These are phyloP conservation scores for Smutsia temminckii DNA, from an alignment of 2,797 vertebrate species.

Conservation along the genomic window DNA sequence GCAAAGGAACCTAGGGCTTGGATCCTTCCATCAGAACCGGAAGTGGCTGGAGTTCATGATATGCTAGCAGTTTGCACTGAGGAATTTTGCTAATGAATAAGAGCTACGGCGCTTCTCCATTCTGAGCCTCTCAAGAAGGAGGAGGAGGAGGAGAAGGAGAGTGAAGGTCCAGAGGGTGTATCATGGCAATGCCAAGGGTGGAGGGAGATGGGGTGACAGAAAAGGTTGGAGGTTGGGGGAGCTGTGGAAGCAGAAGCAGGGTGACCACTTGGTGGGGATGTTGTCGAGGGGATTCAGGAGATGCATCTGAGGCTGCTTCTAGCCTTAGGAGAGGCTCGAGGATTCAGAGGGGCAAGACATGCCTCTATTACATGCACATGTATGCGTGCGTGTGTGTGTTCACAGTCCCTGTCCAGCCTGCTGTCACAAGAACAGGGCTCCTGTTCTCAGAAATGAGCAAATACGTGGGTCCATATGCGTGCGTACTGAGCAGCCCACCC, in stretches of 20 bases:
- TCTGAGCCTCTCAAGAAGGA: neutral
- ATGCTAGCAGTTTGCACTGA: accelerated
- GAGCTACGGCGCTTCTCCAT: neutral
- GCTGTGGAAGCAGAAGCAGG: neutral
- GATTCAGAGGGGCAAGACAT: neutral
- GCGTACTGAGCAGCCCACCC: neutral
- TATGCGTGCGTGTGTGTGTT: accelerated
- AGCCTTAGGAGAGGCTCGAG: neutral
- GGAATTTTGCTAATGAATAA: neutral
- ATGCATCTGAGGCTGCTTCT: neutral
- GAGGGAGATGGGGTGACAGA: neutral
- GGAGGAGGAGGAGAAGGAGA: neutral
- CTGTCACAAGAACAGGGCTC: neutral
- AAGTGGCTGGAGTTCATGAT: accelerated
- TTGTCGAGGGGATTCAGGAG: neutral
- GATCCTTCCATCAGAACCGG: neutral
- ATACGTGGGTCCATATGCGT: accelerated
- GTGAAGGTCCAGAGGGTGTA: accelerated
- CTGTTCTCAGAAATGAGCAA: neutral
- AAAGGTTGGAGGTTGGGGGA: neutral
- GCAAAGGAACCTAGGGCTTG: too few species aligned
- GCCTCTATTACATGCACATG: too few species aligned
- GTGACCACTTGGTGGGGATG: neutral
- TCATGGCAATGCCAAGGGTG: accelerated
- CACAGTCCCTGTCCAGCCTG: accelerated